phyloP scores from a whole-genome alignment of 2,113 vertebrate species.

The Scatophagus argus region DNA sequence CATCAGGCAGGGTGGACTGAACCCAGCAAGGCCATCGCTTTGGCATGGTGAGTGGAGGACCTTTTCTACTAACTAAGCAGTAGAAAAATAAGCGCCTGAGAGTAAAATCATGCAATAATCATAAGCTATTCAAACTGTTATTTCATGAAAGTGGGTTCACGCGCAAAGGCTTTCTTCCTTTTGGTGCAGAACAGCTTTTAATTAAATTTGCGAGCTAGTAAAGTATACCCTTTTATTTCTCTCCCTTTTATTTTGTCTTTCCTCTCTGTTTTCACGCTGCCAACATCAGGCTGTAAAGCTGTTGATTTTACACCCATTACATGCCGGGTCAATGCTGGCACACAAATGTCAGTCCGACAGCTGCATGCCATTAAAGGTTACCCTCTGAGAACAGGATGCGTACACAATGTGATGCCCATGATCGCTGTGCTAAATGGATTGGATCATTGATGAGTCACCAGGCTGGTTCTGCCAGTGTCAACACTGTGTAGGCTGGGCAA shows the following conservation, averaged over 20 bases:
- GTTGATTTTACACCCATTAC: slow-evolving; percentile 15
- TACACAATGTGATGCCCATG: not conserved
- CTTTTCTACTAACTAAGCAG: slow-evolving; percentile 5
- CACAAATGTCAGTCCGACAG: slow-evolving; percentile 30
- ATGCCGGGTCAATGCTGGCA: not conserved
- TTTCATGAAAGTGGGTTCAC: not conserved
- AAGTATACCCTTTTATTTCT: not conserved
- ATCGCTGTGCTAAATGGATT: not conserved
- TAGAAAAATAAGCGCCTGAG: not conserved
- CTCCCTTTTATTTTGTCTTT: not conserved
- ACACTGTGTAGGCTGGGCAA: not conserved
- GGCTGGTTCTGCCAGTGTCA: not conserved
- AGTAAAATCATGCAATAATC: slow-evolving; percentile 13
- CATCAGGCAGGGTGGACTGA: not conserved
- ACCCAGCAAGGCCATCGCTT: not conserved
- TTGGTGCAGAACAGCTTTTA: not conserved
- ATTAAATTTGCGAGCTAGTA: not conserved
- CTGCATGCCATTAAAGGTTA: slow-evolving; percentile 33
- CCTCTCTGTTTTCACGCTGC: slow-evolving; percentile 1
- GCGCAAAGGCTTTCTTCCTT: not conserved
- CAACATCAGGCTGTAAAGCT: slow-evolving; percentile 7
- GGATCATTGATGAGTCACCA: slow-evolving; percentile 42
- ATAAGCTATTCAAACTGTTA: not conserved
- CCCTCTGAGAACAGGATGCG: slow-evolving; percentile 14
- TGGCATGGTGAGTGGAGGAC: not conserved